Evolutionary conservation across 2,888 invertebrate species (phyloP).

Genomic region (Chymomyza procnemis): DNA sequence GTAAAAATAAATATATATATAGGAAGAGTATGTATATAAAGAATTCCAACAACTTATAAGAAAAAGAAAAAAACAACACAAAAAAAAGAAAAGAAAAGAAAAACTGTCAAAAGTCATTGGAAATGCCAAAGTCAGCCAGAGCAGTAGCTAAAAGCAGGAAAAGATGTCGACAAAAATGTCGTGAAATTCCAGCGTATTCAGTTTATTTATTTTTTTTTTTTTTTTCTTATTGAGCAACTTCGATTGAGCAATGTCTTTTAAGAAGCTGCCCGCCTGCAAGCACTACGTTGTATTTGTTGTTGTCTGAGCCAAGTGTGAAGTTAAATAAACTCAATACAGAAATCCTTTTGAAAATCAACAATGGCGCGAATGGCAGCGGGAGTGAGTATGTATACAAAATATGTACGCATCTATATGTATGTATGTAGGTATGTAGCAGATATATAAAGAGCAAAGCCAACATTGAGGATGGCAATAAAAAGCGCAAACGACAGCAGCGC

Average conservation of each 20-base stretch:
- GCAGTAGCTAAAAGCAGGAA: neutral
- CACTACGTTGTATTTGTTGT: conserved; percentile 22
- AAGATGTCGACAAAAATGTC: neutral
- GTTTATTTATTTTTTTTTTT: neutral
- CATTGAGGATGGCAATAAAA: conserved; percentile 58
- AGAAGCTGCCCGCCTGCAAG: neutral
- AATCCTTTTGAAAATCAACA: conserved; percentile 41
- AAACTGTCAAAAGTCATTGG: neutral
- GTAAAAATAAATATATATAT: neutral
- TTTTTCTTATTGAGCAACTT: neutral
- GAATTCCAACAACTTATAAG: neutral
- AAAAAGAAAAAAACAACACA: neutral
- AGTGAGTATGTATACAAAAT: too few relatives aligned
- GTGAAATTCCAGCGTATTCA: neutral
- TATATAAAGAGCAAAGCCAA: conserved; percentile 19
- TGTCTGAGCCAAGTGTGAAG: conserved; percentile 52
- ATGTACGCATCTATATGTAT: neutral
- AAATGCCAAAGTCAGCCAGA: neutral
- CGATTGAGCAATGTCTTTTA: neutral
- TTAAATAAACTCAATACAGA: conserved; percentile 58
- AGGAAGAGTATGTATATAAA: neutral
- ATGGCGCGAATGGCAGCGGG: neutral
- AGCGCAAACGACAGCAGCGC: conserved; percentile 34
- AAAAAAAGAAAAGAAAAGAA: neutral
- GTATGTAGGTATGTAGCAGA: neutral